Base-by-base conservation (phyloP, 2,113 vertebrate species). In the Pterocles burchelli region DNA sequence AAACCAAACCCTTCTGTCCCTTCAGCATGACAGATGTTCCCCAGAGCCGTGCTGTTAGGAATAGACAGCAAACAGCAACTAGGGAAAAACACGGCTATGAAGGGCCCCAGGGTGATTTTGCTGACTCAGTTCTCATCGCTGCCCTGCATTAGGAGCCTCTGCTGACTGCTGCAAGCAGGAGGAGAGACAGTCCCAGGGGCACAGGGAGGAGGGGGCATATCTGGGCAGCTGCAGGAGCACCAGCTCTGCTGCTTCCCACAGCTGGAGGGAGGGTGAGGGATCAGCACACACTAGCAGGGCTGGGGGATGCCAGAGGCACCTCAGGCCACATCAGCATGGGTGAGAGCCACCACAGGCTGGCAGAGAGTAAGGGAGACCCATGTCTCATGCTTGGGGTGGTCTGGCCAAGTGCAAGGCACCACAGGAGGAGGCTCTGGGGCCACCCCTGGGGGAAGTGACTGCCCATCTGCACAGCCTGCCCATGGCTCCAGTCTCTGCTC, bases 41-140 rank as follows among this genome's bases (percentile, higher is more conserved):
- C 51, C 63, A 59, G 45, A 55, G 24, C 48, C 13, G 63, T 1
- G 0, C 52, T 43, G 17, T 54, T 28, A 28, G 10, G 48, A 72
- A 43, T 4, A 33, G 41, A 33, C 29, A n/a, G 34, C 31, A 51
- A 61, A 49, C 19, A 34, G 59, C 20, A 36, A 25, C 19, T 21
- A 13, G 48, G 34, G 16, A 14, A 6, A 68, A 48, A 45, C 7
- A 19, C 1, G 3, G 18, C 41, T 34, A 29, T 9, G 29, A 62
- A 67, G 21, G 29, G 11, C 34, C 25, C 36, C 29, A 5, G 6
- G 24, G 34, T 72, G 52, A 20, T n/a, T 71, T 72, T 65, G 24
- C 43, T 67, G 28, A 34, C 41, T 34, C 2, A 0, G 17, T 65
- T 76, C 24, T 14, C 2, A 0, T 54, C 7, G 1, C 38, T 45